Base-by-base conservation (phyloP, 2,888 invertebrate genomes). In the Ophioninae sp. region DNA sequence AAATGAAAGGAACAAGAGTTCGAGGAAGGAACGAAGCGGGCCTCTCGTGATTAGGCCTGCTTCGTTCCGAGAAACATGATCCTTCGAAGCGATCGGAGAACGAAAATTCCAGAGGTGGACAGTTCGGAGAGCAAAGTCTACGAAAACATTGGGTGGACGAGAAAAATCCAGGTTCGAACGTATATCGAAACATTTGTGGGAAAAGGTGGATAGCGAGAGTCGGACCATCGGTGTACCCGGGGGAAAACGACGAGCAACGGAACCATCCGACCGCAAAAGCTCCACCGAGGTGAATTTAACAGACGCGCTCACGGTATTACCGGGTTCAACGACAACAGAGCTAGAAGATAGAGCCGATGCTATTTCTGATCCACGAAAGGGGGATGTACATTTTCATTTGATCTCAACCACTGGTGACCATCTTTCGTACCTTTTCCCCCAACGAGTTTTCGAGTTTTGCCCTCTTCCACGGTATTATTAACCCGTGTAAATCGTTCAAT, bases 341-440 rank as follows among this genome's bases (percentile, higher is more conserved):
- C 41, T 13, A 23, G 30, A 13, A 23, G 44, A 23, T 41, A 57
- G 77, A 79, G 83, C 86, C 17, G 41, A 21, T 85, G 85, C 88
- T 86, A 88, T 83, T 89, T 86, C 87, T 88, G 88, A 89, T 89
- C 84, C 86, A n/a, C 72, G 23, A 69, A 76, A 69, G 79, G 81
- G 77, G 81, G 79, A 85, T 84, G 86, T 89, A 87, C 75, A 84
- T 89, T 88, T 87, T 86, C 87, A 87, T 87, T 85, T 82, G 83
- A 85, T 86, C 81, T 67, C 72, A 44, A 62, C 70, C 8, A 72
- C 68, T 67, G 61, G 68, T 82, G 61, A 56, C 82, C 70, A 57
- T 72, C 78, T 79, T 61, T 76, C 44, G 37, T 57, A 56, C 39
- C 39, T 65, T 65, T 65, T 41, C 64, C 56, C 6, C 57, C 41